These are phyloP conservation scores for Narcine bancroftii DNA, from an alignment of 2,113 vertebrate genomes.

Conservation along the genomic window DNA sequence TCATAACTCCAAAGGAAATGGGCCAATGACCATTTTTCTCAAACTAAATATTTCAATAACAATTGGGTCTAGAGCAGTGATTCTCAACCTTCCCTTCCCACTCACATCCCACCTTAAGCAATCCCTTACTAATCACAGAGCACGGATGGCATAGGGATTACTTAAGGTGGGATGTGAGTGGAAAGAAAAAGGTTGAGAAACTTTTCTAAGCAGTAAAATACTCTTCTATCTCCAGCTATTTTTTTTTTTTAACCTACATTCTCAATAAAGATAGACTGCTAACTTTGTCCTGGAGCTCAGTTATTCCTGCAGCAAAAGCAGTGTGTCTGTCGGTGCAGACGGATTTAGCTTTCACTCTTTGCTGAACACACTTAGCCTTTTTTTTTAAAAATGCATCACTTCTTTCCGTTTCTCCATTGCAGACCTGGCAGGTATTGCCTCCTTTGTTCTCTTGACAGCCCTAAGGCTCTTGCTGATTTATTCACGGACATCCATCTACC, in stretches of 20 bases:
- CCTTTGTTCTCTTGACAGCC: conserved; percentile 54
- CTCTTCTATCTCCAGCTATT: background rate
- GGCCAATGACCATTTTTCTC: too few relatives aligned
- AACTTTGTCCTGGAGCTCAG: background rate
- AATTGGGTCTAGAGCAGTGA: too few relatives aligned
- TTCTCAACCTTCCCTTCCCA: too few relatives aligned
- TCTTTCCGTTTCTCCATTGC: conserved; percentile 47
- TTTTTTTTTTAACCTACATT: background rate
- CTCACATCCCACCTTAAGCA: too few relatives aligned
- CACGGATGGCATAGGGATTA: too few relatives aligned
- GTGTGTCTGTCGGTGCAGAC: background rate
- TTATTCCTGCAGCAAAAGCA: background rate
- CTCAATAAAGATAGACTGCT: background rate
- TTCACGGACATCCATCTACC: conserved; percentile 54
- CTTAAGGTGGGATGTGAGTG: too few relatives aligned
- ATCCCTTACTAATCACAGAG: too few relatives aligned
- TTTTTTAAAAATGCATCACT: conserved; percentile 48
- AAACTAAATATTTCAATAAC: too few relatives aligned
- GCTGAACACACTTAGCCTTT: conserved; percentile 61
- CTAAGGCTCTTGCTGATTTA: conserved; percentile 52
- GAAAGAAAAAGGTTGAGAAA: too few relatives aligned
- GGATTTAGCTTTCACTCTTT: conserved; percentile 54
- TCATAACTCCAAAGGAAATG: too few relatives aligned
- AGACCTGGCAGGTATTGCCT: conserved; percentile 50
- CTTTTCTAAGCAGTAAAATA: background rate